phyloP scores from a whole-genome alignment of 2,113 vertebrate genomes.

The Eidolon helvum region DNA sequence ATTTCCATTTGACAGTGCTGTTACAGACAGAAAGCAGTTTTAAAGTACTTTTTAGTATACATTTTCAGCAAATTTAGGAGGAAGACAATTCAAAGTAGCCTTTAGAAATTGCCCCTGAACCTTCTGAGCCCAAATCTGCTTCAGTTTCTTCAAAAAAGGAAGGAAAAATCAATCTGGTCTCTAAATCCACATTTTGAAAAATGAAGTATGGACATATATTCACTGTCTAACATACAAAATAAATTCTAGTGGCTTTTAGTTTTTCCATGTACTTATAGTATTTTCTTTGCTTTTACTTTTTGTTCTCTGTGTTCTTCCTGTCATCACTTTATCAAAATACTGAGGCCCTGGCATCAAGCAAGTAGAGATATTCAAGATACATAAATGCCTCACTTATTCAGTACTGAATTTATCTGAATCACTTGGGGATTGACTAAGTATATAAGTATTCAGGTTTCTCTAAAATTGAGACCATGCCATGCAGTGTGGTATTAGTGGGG shows the following conservation, averaged over 20 bases:
- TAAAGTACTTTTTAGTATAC: background rate
- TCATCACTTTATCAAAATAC: constrained; percentile 58
- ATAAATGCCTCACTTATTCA: constrained; percentile 18
- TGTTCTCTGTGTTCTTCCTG: constrained; percentile 37
- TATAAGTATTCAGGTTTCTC: constrained; percentile 7
- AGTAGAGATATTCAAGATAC: constrained; percentile 25
- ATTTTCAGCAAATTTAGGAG: constrained; percentile 1
- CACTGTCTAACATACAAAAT: constrained; percentile 20
- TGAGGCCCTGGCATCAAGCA: constrained; percentile 31
- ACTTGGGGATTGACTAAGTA: constrained; percentile 31
- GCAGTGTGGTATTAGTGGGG: background rate
- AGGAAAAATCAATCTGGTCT: constrained; percentile 14
- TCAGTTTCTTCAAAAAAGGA: background rate
- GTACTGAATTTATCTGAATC: background rate
- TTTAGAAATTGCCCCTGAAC: constrained; percentile 41
- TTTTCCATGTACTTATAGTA: constrained; percentile 40
- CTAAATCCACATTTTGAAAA: constrained; percentile 43
- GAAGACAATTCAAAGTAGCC: constrained; percentile 23
- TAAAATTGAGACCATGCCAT: constrained; percentile 47
- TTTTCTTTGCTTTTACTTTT: constrained; percentile 41
- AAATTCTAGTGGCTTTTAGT: background rate
- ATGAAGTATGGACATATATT: constrained; percentile 18
- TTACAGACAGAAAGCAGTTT: background rate
- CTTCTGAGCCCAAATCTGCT: constrained; percentile 28
- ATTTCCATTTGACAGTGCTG: background rate